phyloP scores from a whole-genome alignment of 1,140 invertebrate species.

The Panonychus citri region DNA sequence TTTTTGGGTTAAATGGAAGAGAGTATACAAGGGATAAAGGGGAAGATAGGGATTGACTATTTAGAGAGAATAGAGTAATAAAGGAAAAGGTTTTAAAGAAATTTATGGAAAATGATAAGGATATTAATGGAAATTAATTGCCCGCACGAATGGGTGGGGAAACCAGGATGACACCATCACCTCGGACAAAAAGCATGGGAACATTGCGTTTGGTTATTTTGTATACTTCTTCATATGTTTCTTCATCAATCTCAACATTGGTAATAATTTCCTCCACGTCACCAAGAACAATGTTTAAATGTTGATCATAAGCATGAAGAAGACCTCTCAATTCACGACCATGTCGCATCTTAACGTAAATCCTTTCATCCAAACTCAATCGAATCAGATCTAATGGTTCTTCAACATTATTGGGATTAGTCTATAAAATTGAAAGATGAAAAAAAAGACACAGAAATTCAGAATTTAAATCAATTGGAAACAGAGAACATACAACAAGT shows the following conservation, averaged over 20 bases:
- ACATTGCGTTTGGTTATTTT: conserved; percentile 84
- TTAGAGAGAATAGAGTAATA: not conserved
- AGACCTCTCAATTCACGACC: conserved; percentile 79
- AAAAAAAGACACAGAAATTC: too few relatives aligned
- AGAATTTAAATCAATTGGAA: too few relatives aligned
- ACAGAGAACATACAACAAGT: too few relatives aligned
- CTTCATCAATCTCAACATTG: conserved; percentile 91
- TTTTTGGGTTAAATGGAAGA: too few relatives aligned
- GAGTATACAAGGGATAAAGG: too few relatives aligned
- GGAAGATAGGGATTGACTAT: too few relatives aligned
- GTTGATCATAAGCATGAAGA: conserved; percentile 92
- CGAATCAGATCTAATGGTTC: conserved; percentile 88
- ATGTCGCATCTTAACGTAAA: conserved; percentile 97
- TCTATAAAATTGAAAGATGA: too few relatives aligned
- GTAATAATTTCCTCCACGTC: conserved; percentile 97
- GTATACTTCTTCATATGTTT: conserved; percentile 97
- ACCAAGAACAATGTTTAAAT: conserved; percentile 93
- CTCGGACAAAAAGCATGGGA: conserved; percentile 92
- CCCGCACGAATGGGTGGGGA: conserved; percentile 61
- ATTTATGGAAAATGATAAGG: not conserved
- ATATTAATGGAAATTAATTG: not conserved
- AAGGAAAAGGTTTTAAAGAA: not conserved
- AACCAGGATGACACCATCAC: conserved; percentile 91
- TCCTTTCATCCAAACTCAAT: conserved; percentile 84
- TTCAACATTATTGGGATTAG: conserved; percentile 38